Percentiles rank a stretch among this genome's conserved stretches.
These are phyloP conservation scores for Drosophila acutilabella DNA, from an alignment of 2,888 invertebrate species.

Conservation along the genomic window DNA sequence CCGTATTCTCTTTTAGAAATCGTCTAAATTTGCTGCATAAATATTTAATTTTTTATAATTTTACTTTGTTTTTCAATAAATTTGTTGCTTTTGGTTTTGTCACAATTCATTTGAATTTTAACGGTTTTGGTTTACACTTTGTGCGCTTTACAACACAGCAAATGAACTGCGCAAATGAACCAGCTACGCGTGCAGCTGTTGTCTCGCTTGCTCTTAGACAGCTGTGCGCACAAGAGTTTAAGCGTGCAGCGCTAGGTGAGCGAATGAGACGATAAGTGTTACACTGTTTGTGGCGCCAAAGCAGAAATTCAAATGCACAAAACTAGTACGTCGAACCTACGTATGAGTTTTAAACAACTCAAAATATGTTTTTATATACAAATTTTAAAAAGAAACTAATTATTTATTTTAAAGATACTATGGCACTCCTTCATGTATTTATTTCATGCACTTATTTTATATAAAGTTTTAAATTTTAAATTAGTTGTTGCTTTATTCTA, in stretches of 20 bases:
- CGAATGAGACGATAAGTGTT: slow-evolving; percentile 20
- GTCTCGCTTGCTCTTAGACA: slow-evolving; percentile 16
- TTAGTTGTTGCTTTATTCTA: too few species aligned
- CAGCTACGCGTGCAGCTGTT: slow-evolving; percentile 3
- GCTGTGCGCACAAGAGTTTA: too few species aligned
- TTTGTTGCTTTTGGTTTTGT: background rate
- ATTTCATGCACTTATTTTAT: too few species aligned
- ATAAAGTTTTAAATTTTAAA: too few species aligned
- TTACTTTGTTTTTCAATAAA: background rate
- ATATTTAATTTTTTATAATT: background rate
- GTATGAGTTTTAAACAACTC: too few species aligned
- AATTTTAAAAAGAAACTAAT: too few species aligned
- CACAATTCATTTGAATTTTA: slow-evolving; percentile 20
- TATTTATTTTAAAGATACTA: too few species aligned
- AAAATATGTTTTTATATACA: too few species aligned
- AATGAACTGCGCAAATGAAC: slow-evolving; percentile 4
- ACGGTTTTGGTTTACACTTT: slow-evolving; percentile 1
- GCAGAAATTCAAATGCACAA: slow-evolving; percentile 13
- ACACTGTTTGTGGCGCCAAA: slow-evolving; percentile 21
- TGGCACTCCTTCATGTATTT: too few species aligned
- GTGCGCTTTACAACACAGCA: slow-evolving; percentile 31
- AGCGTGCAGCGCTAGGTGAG: background rate
- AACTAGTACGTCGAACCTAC: too few species aligned
- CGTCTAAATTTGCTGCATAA: slow-evolving; percentile 39
- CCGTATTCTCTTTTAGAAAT: slow-evolving; percentile 55